Evolutionary conservation across 2,113 vertebrate species (phyloP), one percentile per base, ranked within the genome.

Genomic region (Halcyon malimbica): DNA sequence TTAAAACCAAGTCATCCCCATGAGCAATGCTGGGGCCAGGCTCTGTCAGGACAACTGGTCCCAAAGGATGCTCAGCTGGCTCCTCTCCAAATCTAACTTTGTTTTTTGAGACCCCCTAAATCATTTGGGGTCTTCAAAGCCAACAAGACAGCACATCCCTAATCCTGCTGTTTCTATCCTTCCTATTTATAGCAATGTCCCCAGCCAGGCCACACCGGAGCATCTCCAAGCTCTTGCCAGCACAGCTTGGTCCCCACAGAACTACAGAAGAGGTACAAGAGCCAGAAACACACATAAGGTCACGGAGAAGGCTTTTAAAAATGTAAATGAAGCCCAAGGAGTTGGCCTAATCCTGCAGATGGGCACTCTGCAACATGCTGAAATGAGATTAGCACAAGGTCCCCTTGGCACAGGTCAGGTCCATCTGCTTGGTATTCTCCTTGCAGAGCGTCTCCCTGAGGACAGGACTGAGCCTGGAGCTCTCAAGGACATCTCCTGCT

Each of bases 381-480:
- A 85, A 86, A 94, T 87, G 68, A 81, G 90, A 94, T 96, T 94
- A 96, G n/a, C 71, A 11, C 89, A 83, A 93, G 82, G 80, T 94
- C 93, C 57, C 95, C 89, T 95, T 95, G 93, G 75, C 2, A 1
- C 26, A 31, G 59, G 75, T 69, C 11, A 1, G 42, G 50, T 15
- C 60, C 37, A 41, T 28, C 93, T 96, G 91, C 83, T 94, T 90
- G 89, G 81, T 80, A 92, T 95, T 95, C 89, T 95, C 83, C 84
- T 81, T 24, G 59, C 82, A 54, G 46, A 85, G 73, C 51, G 73
- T 41, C 46, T 77, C 31, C 26, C 54, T 1, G 5, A 90, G 64
- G 76, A 87, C n/a, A 51, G 33, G 53, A 3, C n/a, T 1, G 18
- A 56, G 24, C 20, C 57, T 37, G 48, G 51, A 59, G 48, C 75